phyloP scores from a whole-genome alignment of 2,888 invertebrate genomes.

The Steinernema carpocapsae region DNA sequence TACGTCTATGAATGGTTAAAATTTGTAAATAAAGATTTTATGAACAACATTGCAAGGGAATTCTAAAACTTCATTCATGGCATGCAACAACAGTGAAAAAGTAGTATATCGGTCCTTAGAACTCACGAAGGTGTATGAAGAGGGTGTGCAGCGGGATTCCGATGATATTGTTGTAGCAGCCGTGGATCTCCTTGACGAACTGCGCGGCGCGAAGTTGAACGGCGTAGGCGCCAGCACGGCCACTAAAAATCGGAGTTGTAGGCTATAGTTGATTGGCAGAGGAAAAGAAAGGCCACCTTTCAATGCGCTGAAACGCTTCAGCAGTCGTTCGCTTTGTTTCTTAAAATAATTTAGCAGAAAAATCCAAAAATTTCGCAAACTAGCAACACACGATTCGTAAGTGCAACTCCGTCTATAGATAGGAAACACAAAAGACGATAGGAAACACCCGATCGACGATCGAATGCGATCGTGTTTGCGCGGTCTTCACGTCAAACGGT shows the following conservation, averaged over 20 bases:
- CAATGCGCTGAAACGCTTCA: no score
- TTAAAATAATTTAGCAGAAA: no score
- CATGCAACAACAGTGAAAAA: not conserved
- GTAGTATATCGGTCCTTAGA: constrained; percentile 17
- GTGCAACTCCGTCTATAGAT: no score
- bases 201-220: constrained; percentile 84
- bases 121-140: constrained; percentile 39
- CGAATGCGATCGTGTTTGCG: no score
- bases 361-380: no score
- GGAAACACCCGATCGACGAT: not conserved
- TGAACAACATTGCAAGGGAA: constrained; percentile 1
- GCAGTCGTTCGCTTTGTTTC: no score
- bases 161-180: constrained; percentile 85
- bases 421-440: not conserved
- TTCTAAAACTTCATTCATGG: constrained; percentile 19
- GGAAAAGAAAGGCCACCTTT: no score
- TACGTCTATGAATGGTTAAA: no score
- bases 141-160: constrained; percentile 81
- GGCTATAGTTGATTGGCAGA: no score
- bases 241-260: constrained; percentile 68
- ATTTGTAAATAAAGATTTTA: not conserved
- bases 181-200: constrained; percentile 81
- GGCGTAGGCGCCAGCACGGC: constrained; percentile 85
- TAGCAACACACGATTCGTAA: no score
- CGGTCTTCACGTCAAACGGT: no score